phyloP scores from a whole-genome alignment of 2,888 invertebrate genomes.

The Agrilus cyanescens region DNA sequence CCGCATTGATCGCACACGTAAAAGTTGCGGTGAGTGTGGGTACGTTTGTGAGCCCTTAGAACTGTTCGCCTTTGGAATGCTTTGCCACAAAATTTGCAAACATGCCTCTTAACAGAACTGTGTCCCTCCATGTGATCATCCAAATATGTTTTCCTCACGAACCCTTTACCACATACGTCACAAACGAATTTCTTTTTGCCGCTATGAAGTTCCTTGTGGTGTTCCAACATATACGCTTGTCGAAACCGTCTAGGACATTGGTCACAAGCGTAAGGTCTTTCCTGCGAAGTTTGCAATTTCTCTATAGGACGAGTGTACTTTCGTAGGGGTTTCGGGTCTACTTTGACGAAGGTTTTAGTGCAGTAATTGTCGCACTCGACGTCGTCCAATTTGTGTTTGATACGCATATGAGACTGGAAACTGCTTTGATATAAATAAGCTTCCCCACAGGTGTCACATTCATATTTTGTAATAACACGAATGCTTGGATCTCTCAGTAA shows the following conservation, averaged over 20 bases:
- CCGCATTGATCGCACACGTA: conserved; percentile 25
- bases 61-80: conserved; percentile 23
- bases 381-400: conserved; percentile 8
- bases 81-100: conserved; percentile 23
- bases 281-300: neutral
- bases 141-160: conserved; percentile 15
- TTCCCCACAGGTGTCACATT: conserved; percentile 11
- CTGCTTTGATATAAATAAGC: conserved; percentile 7
- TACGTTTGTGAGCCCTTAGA: conserved; percentile 20
- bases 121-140: conserved; percentile 19
- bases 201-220: conserved; percentile 9
- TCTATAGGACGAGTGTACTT: neutral
- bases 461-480: conserved; percentile 8
- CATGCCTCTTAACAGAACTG: conserved; percentile 17
- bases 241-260: conserved; percentile 10
- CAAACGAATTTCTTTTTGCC: conserved; percentile 13
- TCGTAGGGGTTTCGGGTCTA: neutral
- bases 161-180: conserved; percentile 14
- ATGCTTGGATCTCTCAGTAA: too few relatives aligned
- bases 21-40: conserved; percentile 22
- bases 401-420: conserved; percentile 10
- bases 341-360: conserved; percentile 4
- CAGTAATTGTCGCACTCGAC: conserved; percentile 7
- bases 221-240: conserved; percentile 4
- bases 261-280: conserved; percentile 6